These are phyloP conservation scores for Actinernus sp. DNA, from an alignment of 92 coral and sea anemone genomes.

Conservation along the genomic window DNA sequence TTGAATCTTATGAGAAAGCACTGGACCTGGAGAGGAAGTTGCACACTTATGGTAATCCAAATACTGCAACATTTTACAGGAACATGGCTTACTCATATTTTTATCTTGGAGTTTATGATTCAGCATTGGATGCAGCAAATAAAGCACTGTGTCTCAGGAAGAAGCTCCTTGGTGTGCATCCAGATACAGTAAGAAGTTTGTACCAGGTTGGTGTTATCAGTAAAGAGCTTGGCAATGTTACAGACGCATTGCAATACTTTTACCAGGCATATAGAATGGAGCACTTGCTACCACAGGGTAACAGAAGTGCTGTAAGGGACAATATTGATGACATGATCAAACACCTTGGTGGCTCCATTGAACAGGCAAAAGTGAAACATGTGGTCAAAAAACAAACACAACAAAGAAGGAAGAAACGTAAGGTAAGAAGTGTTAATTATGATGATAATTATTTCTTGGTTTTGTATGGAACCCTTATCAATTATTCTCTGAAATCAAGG, in stretches of 20 bases:
- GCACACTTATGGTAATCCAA: slow-evolving; percentile 20
- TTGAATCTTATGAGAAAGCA: slow-evolving; percentile 43
- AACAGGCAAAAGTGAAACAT: slow-evolving; percentile 3
- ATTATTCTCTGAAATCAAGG: too few species aligned
- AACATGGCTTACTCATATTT: slow-evolving; percentile 58
- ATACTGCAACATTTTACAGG: slow-evolving; percentile 51
- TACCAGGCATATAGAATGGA: slow-evolving; percentile 64
- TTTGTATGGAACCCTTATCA: too few species aligned
- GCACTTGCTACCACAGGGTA: slow-evolving; percentile 35
- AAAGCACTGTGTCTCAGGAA: slow-evolving; percentile 49
- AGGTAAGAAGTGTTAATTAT: too few species aligned
- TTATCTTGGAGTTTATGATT: slow-evolving; percentile 11
- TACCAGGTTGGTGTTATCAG: slow-evolving; percentile 56
- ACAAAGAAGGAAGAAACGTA: too few species aligned
- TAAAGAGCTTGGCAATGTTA: slow-evolving; percentile 1
- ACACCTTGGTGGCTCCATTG: background rate
- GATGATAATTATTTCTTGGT: too few species aligned
- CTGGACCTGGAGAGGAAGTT: slow-evolving; percentile 49
- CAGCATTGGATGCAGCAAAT: slow-evolving; percentile 35
- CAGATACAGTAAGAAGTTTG: slow-evolving; percentile 41
- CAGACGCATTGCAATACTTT: slow-evolving; percentile 40
- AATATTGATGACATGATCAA: slow-evolving; percentile 13
- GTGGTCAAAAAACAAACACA: too few species aligned
- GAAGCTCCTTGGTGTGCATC: slow-evolving; percentile 53
- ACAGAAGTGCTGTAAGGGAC: slow-evolving; percentile 47